phyloP scores from a whole-genome alignment of 2,113 vertebrate genomes.

The Eudorcas thomsonii region DNA sequence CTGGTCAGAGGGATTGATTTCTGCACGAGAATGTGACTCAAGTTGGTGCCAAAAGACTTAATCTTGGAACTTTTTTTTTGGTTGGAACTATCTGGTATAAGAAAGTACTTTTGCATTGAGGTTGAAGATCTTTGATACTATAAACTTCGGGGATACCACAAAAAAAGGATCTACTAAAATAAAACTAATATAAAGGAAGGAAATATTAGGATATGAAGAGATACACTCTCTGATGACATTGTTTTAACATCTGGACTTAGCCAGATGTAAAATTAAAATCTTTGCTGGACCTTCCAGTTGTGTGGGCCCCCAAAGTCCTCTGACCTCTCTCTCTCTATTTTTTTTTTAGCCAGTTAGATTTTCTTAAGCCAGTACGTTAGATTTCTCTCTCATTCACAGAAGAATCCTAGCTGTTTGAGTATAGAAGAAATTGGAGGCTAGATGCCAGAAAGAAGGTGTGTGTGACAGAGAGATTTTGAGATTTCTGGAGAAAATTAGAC shows the following conservation, averaged over 20 bases:
- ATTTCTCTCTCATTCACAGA: slow-evolving; percentile 10
- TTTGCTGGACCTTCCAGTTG: background rate
- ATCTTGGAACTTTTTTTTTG: background rate
- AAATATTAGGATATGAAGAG: background rate
- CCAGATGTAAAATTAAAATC: background rate
- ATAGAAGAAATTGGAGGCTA: background rate
- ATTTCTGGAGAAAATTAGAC: background rate
- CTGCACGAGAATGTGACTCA: background rate
- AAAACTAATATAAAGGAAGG: background rate
- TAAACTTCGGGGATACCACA: background rate
- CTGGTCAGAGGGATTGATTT: background rate
- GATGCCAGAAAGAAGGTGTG: background rate
- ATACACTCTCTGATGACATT: background rate
- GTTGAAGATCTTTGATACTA: background rate
- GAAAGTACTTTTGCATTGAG: background rate
- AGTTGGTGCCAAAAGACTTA: background rate
- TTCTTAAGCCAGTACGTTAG: background rate
- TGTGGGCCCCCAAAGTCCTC: background rate
- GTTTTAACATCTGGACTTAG: background rate
- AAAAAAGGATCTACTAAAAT: background rate
- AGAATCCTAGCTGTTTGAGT: background rate
- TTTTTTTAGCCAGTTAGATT: background rate
- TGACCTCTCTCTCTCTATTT: fast-evolving
- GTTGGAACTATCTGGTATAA: background rate
- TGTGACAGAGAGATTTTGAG: background rate